Base-by-base conservation (phyloP, 2,113 vertebrate genomes). In the Mormoops blainvillei region DNA sequence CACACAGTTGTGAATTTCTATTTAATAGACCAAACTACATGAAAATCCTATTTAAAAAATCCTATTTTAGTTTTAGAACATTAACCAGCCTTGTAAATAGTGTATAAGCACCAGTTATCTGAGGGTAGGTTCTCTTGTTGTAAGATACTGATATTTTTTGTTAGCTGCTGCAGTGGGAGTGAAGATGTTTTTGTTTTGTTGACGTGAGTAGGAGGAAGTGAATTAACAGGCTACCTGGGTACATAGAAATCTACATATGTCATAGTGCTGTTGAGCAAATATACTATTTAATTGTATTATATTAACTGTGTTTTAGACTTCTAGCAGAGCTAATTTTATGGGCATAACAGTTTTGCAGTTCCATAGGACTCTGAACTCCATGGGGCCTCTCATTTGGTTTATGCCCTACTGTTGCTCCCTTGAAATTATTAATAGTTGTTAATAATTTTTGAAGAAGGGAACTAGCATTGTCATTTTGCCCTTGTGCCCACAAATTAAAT, bases 331-430 rank as follows among this genome's bases (percentile, higher is more conserved):
- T 26, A 80, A 28, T 22, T 65, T 22, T 50, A 7, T 8, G 16
- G 3, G 3, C 2, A 15, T 3, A 5, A 36, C 31, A 28, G 3
- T 36, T 6, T 28, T 0, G 3, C 7, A 63, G 20, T 73, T 78
- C 22, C 11, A 22, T 13, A 65, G 19, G 65, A 56, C 4, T 65
- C 16, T 5, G 7, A n/a, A 26, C 8, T 80, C 24, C 5, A 38
- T 18, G 68, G 36, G 18, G 2, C 0, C 7, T 80, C 16, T 11
- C 67, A n/a, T 58, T 54, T 61, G 26, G 12, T 48, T 89, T 52
- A 28, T 50, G 13, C 20, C 7, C 24, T 70, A 4, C 22, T 58
- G 1, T 48, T 28, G 3, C 43, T 80, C 36, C 24, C 76, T 91
- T 93, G 45, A 33, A 83, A 76, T 89, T 71, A 63, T 71, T 87